These are phyloP conservation scores for Mus musculus DNA, from an alignment of 2,113 vertebrate species.

Conservation along the genomic window GRCm39 chr9:91721501-91722000, in stretches of 20 bases:
- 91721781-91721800: background rate
- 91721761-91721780: background rate
- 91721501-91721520: background rate
- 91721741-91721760: too few relatives aligned
- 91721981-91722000: background rate
- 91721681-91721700: background rate
- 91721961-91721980: background rate
- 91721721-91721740: background rate
- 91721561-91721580: background rate
- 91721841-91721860: too few relatives aligned
- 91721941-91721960: background rate
- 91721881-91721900: background rate
- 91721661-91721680: background rate
- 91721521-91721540: background rate
- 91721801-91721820: background rate
- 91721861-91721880: too few relatives aligned
- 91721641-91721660: background rate
- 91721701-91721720: background rate
- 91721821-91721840: too few relatives aligned
- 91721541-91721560: background rate
- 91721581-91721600: background rate
- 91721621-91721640: background rate
- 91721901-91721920: background rate
- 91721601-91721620: background rate
- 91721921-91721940: too few relatives aligned